Conservation (phyloP, 2,113 vertebrate genomes). For the Sturnus vulgaris region DNA sequence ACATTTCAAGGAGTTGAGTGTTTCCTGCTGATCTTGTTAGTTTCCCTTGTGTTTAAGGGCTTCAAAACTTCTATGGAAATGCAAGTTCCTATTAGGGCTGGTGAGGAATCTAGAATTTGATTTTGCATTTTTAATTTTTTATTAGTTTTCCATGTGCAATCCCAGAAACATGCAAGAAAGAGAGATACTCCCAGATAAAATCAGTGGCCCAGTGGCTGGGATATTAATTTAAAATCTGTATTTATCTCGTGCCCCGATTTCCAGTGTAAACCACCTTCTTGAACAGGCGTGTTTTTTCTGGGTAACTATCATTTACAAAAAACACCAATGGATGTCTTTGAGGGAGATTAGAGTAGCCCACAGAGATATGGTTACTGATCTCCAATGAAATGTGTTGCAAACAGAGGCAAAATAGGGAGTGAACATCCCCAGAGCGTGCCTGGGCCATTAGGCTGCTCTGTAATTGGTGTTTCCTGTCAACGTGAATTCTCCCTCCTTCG, state of each 20-base stretch:
- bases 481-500: neutral
- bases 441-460: neutral
- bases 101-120: neutral
- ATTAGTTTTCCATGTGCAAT: neutral
- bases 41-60: neutral
- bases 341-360: neutral
- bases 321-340: neutral
- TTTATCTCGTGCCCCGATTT: neutral
- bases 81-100: neutral
- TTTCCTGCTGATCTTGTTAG: slow-evolving; percentile 3
- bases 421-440: neutral
- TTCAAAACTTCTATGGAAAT: neutral
- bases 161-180: neutral
- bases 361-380: neutral
- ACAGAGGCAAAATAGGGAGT: neutral
- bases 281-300: neutral
- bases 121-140: neutral
- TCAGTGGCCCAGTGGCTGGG: neutral
- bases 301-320: neutral
- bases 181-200: neutral
- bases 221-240: neutral
- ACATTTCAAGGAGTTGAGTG: neutral
- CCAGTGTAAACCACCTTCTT: neutral
- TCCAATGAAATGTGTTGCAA: neutral
- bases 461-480: neutral